phyloP scores from a whole-genome alignment of 2,113 vertebrate species.

The Percina caprodes region DNA sequence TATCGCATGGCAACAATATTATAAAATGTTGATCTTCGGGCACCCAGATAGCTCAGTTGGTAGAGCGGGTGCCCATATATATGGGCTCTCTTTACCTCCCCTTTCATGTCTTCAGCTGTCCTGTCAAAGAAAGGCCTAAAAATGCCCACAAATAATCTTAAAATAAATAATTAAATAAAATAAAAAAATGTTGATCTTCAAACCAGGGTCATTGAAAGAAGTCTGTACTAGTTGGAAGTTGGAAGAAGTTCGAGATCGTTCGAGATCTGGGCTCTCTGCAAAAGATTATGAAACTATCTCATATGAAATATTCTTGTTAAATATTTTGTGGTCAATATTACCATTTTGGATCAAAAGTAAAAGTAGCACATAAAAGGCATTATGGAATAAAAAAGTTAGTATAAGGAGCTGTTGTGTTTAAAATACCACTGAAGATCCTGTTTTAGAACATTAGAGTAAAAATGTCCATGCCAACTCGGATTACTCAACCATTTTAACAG shows the following conservation, averaged over 20 bases:
- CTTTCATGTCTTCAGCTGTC: too few relatives aligned
- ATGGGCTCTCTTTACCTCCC: too few relatives aligned
- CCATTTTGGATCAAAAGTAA: background rate
- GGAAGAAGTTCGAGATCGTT: background rate
- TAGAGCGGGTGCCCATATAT: too few relatives aligned
- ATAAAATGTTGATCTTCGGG: background rate
- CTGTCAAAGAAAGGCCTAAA: too few relatives aligned
- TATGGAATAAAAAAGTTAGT: background rate
- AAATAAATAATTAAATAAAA: too few relatives aligned
- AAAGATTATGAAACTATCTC: background rate
- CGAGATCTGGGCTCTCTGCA: background rate
- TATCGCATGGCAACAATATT: background rate
- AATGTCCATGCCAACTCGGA: conserved; percentile 1
- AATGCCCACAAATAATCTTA: too few relatives aligned
- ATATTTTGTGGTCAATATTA: background rate
- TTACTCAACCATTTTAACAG: background rate
- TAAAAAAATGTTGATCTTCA: background rate
- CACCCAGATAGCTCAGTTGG: too few relatives aligned
- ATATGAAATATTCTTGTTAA: background rate
- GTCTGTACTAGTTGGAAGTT: background rate
- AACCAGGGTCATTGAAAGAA: background rate
- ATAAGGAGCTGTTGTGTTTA: background rate
- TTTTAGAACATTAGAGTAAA: conserved; percentile 12
- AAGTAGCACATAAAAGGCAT: background rate
- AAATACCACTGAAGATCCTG: background rate